These are phyloP conservation scores for Oscheius myriophilus DNA, from an alignment of 2,888 invertebrate genomes.

Conservation along the genomic window DNA sequence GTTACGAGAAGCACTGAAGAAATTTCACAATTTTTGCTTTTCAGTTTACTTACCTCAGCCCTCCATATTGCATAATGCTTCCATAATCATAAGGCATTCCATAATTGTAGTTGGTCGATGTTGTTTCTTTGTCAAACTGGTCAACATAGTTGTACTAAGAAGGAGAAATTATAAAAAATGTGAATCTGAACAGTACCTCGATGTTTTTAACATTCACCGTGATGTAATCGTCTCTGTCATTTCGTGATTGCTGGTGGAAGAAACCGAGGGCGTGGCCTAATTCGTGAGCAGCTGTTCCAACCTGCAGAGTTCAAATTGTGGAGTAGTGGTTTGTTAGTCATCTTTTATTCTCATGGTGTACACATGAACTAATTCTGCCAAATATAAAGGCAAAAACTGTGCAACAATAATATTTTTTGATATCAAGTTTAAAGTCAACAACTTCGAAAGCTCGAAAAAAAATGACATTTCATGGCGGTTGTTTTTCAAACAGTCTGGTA, in stretches of 20 bases:
- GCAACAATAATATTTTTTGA: no score
- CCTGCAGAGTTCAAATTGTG: no score
- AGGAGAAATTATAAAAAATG: not conserved
- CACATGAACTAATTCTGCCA: no score
- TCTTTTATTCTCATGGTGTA: not conserved
- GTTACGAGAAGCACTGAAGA: slow-evolving; percentile 46
- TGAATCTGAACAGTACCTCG: not conserved
- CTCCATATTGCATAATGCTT: slow-evolving; percentile 61
- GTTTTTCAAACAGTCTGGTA: no score
- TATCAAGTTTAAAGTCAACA: no score
- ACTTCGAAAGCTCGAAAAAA: no score
- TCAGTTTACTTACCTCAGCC: slow-evolving; percentile 25
- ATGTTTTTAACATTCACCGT: slow-evolving; percentile 30
- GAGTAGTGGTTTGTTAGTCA: not conserved
- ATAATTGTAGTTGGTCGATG: slow-evolving; percentile 61
- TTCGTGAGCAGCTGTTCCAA: slow-evolving; percentile 68
- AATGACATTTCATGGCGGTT: no score
- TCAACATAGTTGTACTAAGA: slow-evolving; percentile 35
- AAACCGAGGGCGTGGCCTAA: slow-evolving; percentile 66
- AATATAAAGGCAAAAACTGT: no score
- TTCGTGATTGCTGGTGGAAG: slow-evolving; percentile 65
- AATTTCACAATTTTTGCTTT: not conserved
- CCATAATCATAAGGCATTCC: slow-evolving; percentile 66
- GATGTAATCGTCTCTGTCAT: slow-evolving; percentile 52
- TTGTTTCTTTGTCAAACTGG: slow-evolving; percentile 63